phyloP scores from a whole-genome alignment of 1,140 invertebrate genomes.

The Drosophila azteca region DNA sequence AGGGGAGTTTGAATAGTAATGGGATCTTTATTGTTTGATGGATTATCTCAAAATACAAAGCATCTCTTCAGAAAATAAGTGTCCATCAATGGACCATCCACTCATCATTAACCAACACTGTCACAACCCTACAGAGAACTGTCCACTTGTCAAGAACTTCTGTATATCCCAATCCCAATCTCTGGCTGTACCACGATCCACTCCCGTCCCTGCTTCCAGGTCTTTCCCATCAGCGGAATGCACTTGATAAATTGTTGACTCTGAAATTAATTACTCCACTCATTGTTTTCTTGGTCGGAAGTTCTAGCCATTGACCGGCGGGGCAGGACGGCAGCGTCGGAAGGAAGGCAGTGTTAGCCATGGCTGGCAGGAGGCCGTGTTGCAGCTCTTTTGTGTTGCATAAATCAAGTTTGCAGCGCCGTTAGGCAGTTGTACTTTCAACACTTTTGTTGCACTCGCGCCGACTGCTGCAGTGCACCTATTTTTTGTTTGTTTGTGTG shows the following conservation, averaged over 20 bases:
- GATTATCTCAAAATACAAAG: too few species aligned
- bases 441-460: conserved; percentile 57
- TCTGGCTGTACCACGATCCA: neutral
- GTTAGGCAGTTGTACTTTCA: conserved; percentile 53
- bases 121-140: too few species aligned
- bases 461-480: conserved; percentile 52
- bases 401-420: conserved; percentile 77
- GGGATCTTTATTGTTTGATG: too few species aligned
- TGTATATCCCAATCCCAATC: neutral
- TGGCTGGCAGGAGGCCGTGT: conserved; percentile 6
- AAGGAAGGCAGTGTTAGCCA: conserved; percentile 16
- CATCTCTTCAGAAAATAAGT: too few species aligned
- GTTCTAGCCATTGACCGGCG: conserved; percentile 39
- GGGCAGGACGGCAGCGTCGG: conserved; percentile 29
- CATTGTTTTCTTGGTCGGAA: conserved; percentile 73
- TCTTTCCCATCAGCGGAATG: conserved; percentile 21
- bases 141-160: too few species aligned
- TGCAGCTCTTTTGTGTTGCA: conserved; percentile 39
- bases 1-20: too few species aligned
- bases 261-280: conserved; percentile 75
- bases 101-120: too few species aligned
- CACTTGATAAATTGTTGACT: conserved; percentile 80
- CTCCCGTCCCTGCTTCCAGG: neutral
- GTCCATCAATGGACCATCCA: too few species aligned
- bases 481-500: conserved; percentile 23